These are phyloP conservation scores for Sebastes iracundus DNA, from an alignment of 2,797 vertebrate species.

Conservation along the genomic window DNA sequence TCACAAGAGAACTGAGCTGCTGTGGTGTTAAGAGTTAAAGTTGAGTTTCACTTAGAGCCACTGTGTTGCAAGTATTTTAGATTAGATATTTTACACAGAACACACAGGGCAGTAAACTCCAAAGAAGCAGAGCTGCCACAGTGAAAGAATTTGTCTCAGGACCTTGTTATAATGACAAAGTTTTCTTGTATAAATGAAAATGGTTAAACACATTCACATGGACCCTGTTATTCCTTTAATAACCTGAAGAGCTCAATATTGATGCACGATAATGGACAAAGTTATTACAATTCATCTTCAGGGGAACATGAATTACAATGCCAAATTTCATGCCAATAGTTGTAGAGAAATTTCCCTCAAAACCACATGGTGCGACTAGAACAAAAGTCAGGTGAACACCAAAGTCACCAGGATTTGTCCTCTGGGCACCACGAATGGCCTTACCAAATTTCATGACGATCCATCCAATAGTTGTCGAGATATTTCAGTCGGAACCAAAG, in stretches of 20 bases:
- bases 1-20: constrained; percentile 11
- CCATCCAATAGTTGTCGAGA: neutral
- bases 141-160: neutral
- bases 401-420: neutral
- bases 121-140: neutral
- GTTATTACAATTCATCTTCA: neutral
- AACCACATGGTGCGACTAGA: neutral
- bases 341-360: neutral
- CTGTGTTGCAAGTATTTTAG: neutral
- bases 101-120: neutral
- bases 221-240: neutral
- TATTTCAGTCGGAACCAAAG: neutral
- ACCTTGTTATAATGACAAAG: constrained; percentile 35
- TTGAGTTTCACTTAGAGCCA: constrained; percentile 3
- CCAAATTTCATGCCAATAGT: neutral
- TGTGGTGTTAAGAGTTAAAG: neutral
- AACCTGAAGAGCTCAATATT: neutral
- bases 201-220: neutral
- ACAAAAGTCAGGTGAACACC: neutral
- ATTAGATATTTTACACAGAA: neutral
- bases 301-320: neutral
- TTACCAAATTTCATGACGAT: neutral
- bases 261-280: neutral
- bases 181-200: neutral
- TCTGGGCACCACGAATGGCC: neutral